Evolutionary conservation across 1,140 invertebrate genomes (phyloP).

Genomic region (Apis laboriosa): DNA sequence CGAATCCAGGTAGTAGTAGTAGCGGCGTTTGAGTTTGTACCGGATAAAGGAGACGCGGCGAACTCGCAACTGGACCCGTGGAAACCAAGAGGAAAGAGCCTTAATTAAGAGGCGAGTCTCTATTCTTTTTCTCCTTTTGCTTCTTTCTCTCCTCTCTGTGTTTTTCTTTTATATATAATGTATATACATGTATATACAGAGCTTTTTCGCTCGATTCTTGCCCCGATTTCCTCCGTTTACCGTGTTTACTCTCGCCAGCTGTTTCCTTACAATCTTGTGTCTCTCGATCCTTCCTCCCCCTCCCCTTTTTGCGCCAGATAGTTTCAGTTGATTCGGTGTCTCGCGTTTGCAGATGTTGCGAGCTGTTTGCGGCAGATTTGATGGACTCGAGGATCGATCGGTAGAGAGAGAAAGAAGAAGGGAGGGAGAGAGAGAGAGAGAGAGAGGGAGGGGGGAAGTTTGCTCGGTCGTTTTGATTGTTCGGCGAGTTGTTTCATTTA

Average conservation of each 20-base stretch:
- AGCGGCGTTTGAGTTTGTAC: conserved; percentile 28
- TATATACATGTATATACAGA: neutral
- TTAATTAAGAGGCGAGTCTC: conserved; percentile 48
- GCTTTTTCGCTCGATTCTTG: neutral
- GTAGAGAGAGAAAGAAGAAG: too few relatives aligned
- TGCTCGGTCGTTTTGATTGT: neutral
- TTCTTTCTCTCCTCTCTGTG: too few relatives aligned
- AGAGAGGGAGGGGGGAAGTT: neutral
- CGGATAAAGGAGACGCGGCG: conserved; percentile 29
- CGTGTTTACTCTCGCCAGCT: neutral
- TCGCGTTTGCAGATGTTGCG: conserved; percentile 2
- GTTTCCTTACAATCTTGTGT: neutral
- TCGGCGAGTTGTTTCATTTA: neutral
- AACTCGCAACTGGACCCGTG: neutral
- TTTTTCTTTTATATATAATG: too few relatives aligned
- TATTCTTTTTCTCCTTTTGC: too few relatives aligned
- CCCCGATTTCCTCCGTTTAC: neutral
- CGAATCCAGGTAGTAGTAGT: conserved; percentile 39
- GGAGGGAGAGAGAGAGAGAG: too few relatives aligned
- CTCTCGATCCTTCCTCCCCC: neutral
- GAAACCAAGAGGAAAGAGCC: conserved; percentile 5
- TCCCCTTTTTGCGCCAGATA: neutral
- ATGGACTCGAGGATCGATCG: neutral
- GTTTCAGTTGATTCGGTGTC: neutral
- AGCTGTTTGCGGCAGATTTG: neutral